Percentiles rank a stretch among this genome's conserved stretches.
phyloP scores from a whole-genome alignment of 23 tunicate species.

The Halocynthia roretzi region DNA sequence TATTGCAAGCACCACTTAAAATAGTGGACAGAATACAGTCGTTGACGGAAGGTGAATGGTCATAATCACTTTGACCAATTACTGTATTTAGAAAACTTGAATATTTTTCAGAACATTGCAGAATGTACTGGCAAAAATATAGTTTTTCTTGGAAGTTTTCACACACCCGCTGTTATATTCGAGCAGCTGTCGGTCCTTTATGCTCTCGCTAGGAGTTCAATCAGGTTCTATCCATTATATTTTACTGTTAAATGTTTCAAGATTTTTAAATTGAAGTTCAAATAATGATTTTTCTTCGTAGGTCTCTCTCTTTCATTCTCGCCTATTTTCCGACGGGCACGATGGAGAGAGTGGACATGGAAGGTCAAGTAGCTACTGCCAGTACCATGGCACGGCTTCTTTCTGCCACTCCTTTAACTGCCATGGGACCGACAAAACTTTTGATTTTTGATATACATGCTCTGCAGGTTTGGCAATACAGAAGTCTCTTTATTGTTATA shows the following conservation, averaged over 20 bases:
- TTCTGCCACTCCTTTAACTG: slow-evolving; percentile 65
- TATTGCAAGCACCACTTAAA: too few relatives aligned
- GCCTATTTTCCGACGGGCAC: slow-evolving; percentile 89
- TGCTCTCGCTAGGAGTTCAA: slow-evolving; percentile 42
- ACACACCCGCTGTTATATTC: slow-evolving; percentile 54
- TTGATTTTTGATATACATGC: slow-evolving; percentile 80
- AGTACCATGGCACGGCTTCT: slow-evolving; percentile 65
- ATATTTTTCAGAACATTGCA: slow-evolving; percentile 38
- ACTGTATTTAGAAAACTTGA: neutral
- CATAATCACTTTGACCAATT: too few relatives aligned
- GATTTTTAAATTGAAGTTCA: neutral
- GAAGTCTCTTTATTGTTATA: too few relatives aligned
- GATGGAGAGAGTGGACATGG: slow-evolving; percentile 82
- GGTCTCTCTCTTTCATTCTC: slow-evolving; percentile 67
- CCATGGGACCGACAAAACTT: slow-evolving; percentile 67
- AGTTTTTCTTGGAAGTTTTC: slow-evolving; percentile 77
- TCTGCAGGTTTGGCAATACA: slow-evolving; percentile 31
- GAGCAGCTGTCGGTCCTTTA: slow-evolving; percentile 72
- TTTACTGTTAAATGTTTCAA: neutral
- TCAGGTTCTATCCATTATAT: slow-evolving; percentile 14
- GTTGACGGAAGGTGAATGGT: too few relatives aligned
- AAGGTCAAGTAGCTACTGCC: slow-evolving; percentile 91
- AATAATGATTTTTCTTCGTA: neutral
- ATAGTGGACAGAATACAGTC: too few relatives aligned
- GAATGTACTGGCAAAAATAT: slow-evolving; percentile 57